Percentiles rank a stretch among this genome's conserved stretches.
Evolutionary conservation across 1,140 invertebrate genomes (phyloP).

Genomic region (Probaryconus sp.): DNA sequence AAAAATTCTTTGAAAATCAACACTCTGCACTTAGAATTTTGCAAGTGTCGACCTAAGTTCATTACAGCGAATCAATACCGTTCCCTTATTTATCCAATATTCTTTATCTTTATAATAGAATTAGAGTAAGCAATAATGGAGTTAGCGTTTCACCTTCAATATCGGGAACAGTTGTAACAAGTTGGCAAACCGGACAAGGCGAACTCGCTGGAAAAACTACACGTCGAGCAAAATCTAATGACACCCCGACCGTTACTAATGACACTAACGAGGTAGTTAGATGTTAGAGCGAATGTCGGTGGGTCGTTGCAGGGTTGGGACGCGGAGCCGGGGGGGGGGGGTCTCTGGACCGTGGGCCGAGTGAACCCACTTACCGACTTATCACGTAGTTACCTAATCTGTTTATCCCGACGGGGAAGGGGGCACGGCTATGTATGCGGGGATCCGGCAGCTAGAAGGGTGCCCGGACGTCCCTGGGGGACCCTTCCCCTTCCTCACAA

Average conservation of each 20-base stretch:
- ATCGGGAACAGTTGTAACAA: constrained; percentile 57
- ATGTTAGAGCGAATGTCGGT: constrained; percentile 74
- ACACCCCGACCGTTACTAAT: constrained; percentile 78
- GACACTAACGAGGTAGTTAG: constrained; percentile 78
- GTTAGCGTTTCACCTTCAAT: constrained; percentile 56
- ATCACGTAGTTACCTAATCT: constrained; percentile 80
- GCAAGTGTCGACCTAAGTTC: constrained; percentile 20
- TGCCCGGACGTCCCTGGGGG: constrained; percentile 72
- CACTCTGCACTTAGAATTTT: too few species aligned
- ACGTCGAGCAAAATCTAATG: constrained; percentile 77
- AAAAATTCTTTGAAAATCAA: too few species aligned
- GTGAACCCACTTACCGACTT: constrained; percentile 79
- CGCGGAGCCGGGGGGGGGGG: constrained; percentile 42
- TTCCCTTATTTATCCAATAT: constrained; percentile 41
- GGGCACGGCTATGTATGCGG: constrained; percentile 47
- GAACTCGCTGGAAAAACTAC: constrained; percentile 73
- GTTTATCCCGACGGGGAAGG: constrained; percentile 76
- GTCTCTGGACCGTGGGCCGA: constrained; percentile 71
- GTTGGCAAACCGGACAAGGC: constrained; percentile 56
- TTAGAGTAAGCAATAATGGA: constrained; percentile 44
- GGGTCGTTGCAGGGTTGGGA: constrained; percentile 56
- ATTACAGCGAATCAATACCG: constrained; percentile 29
- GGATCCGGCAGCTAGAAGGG: constrained; percentile 67
- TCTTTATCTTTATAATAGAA: constrained; percentile 51
- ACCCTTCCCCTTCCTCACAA: constrained; percentile 57